Conservation (phyloP, 2,888 invertebrate species). For the Himalopsyche japonica region DNA sequence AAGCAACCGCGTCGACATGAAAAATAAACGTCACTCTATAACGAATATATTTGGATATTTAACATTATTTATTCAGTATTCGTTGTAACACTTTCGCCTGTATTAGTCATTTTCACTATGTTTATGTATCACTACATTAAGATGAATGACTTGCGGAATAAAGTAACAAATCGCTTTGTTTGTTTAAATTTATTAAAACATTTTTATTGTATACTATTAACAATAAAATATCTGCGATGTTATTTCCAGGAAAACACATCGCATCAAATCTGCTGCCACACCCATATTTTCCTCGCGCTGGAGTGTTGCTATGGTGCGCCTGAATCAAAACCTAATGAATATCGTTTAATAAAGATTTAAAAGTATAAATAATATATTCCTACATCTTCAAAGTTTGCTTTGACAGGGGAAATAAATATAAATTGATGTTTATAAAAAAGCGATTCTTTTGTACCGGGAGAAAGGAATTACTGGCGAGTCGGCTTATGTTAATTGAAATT, state of each 20-base stretch:
- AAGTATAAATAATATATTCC: not conserved
- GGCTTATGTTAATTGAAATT: not conserved
- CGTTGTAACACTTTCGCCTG: too few relatives aligned
- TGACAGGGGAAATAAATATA: not conserved
- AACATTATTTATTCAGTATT: too few relatives aligned
- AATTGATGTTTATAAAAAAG: not conserved
- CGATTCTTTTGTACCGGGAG: not conserved
- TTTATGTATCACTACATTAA: too few relatives aligned
- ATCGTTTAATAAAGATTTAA: not conserved
- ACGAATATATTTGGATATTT: too few relatives aligned
- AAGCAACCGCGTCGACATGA: too few relatives aligned
- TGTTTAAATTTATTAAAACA: too few relatives aligned
- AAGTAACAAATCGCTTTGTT: too few relatives aligned
- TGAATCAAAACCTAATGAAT: constrained; percentile 19
- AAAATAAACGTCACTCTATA: too few relatives aligned
- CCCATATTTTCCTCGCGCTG: constrained; percentile 42
- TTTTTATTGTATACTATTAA: too few relatives aligned
- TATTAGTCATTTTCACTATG: too few relatives aligned
- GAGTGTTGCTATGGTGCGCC: constrained; percentile 41
- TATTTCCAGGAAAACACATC: not conserved
- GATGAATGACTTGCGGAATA: too few relatives aligned
- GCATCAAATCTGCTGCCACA: constrained; percentile 36
- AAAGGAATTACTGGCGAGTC: not conserved
- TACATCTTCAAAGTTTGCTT: not conserved
- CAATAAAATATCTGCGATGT: not conserved